Conservation (phyloP, 2,113 vertebrate genomes). For the Saguinus imperator region DNA sequence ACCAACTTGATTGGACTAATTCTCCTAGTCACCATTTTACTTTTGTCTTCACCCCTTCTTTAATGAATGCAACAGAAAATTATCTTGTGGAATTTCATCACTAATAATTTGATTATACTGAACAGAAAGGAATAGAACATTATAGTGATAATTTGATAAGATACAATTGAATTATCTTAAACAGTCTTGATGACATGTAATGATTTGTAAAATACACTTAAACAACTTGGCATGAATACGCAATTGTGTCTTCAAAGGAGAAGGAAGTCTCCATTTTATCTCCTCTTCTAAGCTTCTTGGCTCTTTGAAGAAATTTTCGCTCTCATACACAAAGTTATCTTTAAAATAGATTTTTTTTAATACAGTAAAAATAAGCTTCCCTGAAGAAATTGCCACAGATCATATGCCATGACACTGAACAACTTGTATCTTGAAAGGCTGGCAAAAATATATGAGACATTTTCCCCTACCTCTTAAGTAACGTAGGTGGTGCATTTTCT, state of each 20-base stretch:
- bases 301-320: neutral
- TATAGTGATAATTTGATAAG: neutral
- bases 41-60: neutral
- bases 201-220: neutral
- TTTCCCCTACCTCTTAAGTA: neutral
- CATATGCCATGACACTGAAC: neutral
- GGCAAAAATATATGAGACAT: neutral
- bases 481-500: neutral
- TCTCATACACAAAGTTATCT: constrained; percentile 21
- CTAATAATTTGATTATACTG: neutral
- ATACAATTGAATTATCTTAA: neutral
- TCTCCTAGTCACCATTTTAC: neutral
- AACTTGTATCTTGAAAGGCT: constrained; percentile 43
- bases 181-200: neutral
- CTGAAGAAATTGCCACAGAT: constrained; percentile 59
- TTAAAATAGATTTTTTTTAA: constrained; percentile 37
- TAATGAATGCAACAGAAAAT: neutral
- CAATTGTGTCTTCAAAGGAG: neutral
- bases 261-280: neutral
- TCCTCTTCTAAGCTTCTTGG: neutral
- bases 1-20: neutral
- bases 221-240: neutral
- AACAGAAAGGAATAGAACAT: neutral
- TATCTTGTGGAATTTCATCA: neutral
- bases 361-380: constrained; percentile 56